Evolutionary conservation across 2,797 vertebrate species (phyloP).

Genomic region (Pterois miles): DNA sequence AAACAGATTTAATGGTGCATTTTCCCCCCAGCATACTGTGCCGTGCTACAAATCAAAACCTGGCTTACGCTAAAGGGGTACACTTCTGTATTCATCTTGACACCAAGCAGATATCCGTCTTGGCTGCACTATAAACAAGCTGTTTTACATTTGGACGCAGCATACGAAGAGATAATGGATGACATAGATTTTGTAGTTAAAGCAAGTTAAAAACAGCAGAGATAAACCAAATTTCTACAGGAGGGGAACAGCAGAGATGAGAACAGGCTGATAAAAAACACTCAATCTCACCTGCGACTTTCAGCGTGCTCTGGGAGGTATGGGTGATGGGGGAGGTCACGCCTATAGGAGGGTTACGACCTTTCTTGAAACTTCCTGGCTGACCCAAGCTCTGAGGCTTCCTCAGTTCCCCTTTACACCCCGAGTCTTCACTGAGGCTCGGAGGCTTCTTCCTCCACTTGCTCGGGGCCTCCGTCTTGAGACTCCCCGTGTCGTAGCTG

Average conservation of each 20-base stretch:
- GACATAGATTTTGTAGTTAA: constrained; percentile 24
- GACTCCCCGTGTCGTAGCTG: constrained; percentile 92
- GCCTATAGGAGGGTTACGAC: constrained; percentile 92
- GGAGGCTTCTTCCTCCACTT: constrained; percentile 95
- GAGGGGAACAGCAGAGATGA: background rate
- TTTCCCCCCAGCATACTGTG: constrained; percentile 1
- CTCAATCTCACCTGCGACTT: constrained; percentile 89
- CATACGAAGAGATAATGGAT: constrained; percentile 36
- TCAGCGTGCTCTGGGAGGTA: constrained; percentile 91
- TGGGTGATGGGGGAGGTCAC: constrained; percentile 98
- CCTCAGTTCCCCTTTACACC: constrained; percentile 86
- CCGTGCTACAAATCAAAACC: constrained; percentile 47
- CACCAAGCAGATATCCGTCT: constrained; percentile 47
- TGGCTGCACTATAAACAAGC: constrained; percentile 51
- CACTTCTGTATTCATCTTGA: constrained; percentile 36
- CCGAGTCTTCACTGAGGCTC: constrained; percentile 76
- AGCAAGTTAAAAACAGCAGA: constrained; percentile 16
- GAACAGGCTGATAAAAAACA: background rate
- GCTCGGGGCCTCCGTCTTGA: constrained; percentile 91
- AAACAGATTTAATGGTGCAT: constrained; percentile 25
- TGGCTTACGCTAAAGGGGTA: constrained; percentile 15
- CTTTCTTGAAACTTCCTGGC: constrained; percentile 88
- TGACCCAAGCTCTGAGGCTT: constrained; percentile 92
- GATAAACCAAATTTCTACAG: background rate
- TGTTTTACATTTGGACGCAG: constrained; percentile 46